phyloP scores from a whole-genome alignment of 2,888 invertebrate species.

The Acanthosoma haemorrhoidale region DNA sequence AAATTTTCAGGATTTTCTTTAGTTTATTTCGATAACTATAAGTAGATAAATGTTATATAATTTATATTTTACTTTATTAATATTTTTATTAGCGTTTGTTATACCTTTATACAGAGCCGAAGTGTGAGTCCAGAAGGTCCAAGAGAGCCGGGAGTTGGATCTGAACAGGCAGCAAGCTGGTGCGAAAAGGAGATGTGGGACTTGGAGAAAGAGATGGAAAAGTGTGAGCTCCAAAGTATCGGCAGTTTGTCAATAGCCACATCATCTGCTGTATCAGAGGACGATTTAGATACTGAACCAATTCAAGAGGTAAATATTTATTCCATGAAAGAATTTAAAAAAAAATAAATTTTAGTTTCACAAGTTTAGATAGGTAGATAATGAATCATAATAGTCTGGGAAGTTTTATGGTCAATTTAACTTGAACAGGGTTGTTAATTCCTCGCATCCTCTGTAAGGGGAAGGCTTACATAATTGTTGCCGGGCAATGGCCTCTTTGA shows the following conservation, averaged over 20 bases:
- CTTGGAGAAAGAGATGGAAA: slow-evolving; percentile 55
- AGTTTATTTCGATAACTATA: too few relatives aligned
- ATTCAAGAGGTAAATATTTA: slow-evolving; percentile 44
- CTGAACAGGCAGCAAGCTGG: slow-evolving; percentile 56
- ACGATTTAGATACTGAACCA: slow-evolving; percentile 38
- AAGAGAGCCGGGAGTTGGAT: slow-evolving; percentile 72
- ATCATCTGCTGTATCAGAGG: slow-evolving; percentile 51
- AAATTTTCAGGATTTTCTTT: too few relatives aligned
- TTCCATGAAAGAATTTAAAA: too few relatives aligned
- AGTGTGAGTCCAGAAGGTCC: slow-evolving; percentile 42
- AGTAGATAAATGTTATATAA: too few relatives aligned
- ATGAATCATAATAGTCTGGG: too few relatives aligned
- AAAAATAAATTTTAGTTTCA: too few relatives aligned
- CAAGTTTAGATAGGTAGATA: too few relatives aligned
- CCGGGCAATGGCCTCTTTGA: too few relatives aligned
- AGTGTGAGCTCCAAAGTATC: slow-evolving; percentile 53
- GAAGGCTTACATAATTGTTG: too few relatives aligned
- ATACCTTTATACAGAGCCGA: slow-evolving; percentile 30
- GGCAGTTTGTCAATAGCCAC: slow-evolving; percentile 53
- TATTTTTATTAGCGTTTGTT: not conserved
- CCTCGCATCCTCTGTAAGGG: too few relatives aligned
- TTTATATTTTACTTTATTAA: not conserved
- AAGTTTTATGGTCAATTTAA: too few relatives aligned
- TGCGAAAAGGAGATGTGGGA: slow-evolving; percentile 33
- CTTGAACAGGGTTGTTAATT: too few relatives aligned